phyloP scores from a whole-genome alignment of 1,140 invertebrate species.

The Micrasema longulum region DNA sequence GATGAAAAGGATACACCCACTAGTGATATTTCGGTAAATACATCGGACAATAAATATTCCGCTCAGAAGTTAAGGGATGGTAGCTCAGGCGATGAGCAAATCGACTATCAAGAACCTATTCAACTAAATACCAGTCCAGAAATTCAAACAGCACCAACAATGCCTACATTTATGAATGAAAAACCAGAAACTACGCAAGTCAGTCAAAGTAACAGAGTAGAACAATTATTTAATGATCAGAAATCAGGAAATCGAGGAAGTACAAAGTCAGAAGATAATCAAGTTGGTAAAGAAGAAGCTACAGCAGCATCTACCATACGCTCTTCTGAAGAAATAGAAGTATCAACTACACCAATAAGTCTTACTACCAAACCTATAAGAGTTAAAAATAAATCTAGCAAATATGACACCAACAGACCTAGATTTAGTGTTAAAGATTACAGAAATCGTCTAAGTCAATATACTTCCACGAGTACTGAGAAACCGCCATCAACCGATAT shows the following conservation, averaged over 20 bases:
- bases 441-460: slow-evolving; percentile 64
- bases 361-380: slow-evolving; percentile 56
- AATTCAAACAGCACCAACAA: slow-evolving; percentile 17
- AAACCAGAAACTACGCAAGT: slow-evolving; percentile 30
- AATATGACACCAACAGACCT: slow-evolving; percentile 64
- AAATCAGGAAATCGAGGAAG: slow-evolving; percentile 47
- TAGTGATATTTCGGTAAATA: slow-evolving; percentile 63
- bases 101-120: not conserved
- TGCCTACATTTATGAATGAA: slow-evolving; percentile 36
- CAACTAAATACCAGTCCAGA: slow-evolving; percentile 8
- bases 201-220: slow-evolving; percentile 43
- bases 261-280: slow-evolving; percentile 35
- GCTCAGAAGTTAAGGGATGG: slow-evolving; percentile 42
- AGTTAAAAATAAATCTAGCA: slow-evolving; percentile 59
- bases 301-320: not conserved
- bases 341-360: slow-evolving; percentile 56
- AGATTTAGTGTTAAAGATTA: slow-evolving; percentile 74
- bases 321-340: slow-evolving; percentile 10
- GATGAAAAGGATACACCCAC: slow-evolving; percentile 68
- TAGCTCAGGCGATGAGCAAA: slow-evolving; percentile 7
- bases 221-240: slow-evolving; percentile 47
- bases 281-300: slow-evolving; percentile 10
- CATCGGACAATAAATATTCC: slow-evolving; percentile 46
- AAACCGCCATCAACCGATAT: slow-evolving; percentile 57
- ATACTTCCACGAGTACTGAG: slow-evolving; percentile 66